Conservation (phyloP, 30 jellyfish, hydroid and myxozoan genomes). For the Chrysaora quinquecirrha region DNA sequence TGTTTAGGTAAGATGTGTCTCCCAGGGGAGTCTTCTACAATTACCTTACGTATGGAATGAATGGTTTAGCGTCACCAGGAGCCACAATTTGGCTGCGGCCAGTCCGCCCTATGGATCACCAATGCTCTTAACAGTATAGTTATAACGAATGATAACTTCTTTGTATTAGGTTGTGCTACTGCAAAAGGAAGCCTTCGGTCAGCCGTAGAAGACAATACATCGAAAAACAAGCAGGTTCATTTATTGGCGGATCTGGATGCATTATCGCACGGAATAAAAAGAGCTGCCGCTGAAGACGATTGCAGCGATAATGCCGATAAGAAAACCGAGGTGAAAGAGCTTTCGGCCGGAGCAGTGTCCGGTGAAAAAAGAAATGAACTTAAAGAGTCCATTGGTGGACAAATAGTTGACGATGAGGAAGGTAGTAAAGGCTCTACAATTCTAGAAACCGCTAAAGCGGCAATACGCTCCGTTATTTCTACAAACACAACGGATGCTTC, state of each 20-base stretch:
- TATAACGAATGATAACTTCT: no score
- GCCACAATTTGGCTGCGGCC: no score
- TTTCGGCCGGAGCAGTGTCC: conserved; percentile 11
- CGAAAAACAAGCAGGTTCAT: conserved; percentile 39
- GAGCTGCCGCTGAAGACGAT: conserved; percentile 50
- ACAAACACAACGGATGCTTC: conserved; percentile 12
- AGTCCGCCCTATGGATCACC: no score
- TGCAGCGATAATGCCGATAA: conserved; percentile 48
- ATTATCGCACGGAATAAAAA: conserved; percentile 62
- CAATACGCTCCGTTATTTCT: conserved; percentile 40
- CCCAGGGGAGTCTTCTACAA: no score
- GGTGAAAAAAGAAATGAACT: conserved; percentile 19
- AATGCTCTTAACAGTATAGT: no score
- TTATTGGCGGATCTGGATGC: conserved; percentile 76
- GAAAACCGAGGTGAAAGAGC: conserved; percentile 21
- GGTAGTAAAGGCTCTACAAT: conserved; percentile 30
- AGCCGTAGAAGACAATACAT: conserved; percentile 9
- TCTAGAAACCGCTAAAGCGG: conserved; percentile 64
- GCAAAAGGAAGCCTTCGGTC: conserved; percentile 67
- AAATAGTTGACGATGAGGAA: conserved; percentile 53
- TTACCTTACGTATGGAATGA: no score
- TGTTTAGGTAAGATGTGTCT: no score
- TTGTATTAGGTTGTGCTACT: conserved; percentile 68
- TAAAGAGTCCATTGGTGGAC: conserved; percentile 23
- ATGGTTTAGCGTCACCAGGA: no score